Base-by-base conservation (phyloP, 2,797 vertebrate species). In the Acanthornis magna region DNA sequence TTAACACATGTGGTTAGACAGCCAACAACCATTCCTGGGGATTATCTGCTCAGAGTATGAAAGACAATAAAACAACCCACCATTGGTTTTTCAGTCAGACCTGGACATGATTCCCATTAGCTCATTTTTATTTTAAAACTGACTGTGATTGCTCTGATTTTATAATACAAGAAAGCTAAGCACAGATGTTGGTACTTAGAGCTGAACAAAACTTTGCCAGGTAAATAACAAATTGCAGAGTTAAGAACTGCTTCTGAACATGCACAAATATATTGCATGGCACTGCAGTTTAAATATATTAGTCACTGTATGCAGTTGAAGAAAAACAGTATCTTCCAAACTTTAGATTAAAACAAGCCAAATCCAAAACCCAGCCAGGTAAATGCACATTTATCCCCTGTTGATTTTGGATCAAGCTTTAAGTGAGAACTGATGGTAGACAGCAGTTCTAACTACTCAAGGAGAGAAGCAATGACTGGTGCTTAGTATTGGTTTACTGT, bases 41-140 rank as follows among this genome's bases (percentile, higher is more conserved):
- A 94, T 92, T 82, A 96, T 95, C 81, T 88, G 91, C 91, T 95
- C 87, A 85, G 77, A 87, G 67, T 29, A 76, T 67, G 79, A 88
- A 94, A 96, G 86, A 94, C 94, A 94, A 89, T 91, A 94, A 91
- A 92, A 93, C 63, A 89, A 76, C 77, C 68, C 62, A 88, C 88
- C 77, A 91, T 4, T 0, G 0, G 2, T 40, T 86, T 77, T 72
- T 83, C 89, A 88, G 88, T 51, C 85, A 75, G 86, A 80, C 38
- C 42, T 60, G 75, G 94, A 94, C 92, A 93, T 29, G 73, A 85
- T 85, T 92, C 86, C 91, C 84, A 78, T 79, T 86, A 63, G 57
- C 63, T 55, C 74, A 65, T 87, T 95, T 91, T 89, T 74, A 82
- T 84, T 78, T 85, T 76, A 93, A 77, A 96, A 88, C 78, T 47